phyloP scores from a whole-genome alignment of 1,140 invertebrate genomes.

The Achroia grisella region DNA sequence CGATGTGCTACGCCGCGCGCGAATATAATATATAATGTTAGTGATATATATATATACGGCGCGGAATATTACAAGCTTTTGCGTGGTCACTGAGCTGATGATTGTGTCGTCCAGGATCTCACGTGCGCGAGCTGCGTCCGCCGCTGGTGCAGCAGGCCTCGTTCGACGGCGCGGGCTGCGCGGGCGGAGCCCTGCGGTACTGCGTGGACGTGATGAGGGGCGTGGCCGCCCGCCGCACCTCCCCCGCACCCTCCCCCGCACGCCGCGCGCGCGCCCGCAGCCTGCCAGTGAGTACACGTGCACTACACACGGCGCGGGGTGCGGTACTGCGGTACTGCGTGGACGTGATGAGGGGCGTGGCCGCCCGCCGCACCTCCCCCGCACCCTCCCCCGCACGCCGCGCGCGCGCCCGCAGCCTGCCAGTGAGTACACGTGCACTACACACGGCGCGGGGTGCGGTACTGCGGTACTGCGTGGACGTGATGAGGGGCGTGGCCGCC shows the following conservation, averaged over 20 bases:
- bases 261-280: slow-evolving; percentile 16
- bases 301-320: slow-evolving; percentile 77
- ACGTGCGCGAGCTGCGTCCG: slow-evolving; percentile 74
- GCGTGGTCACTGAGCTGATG: no score
- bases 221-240: slow-evolving; percentile 67
- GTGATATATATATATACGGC: no score
- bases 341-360: slow-evolving; percentile 88
- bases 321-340: slow-evolving; percentile 80
- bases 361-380: slow-evolving; percentile 34
- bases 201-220: slow-evolving; percentile 89
- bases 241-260: no score
- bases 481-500: slow-evolving; percentile 84
- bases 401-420: slow-evolving; percentile 14
- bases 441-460: slow-evolving; percentile 76
- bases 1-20: no score
- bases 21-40: no score
- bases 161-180: slow-evolving; percentile 80
- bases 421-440: slow-evolving; percentile 11
- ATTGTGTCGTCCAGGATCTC: slow-evolving; percentile 46
- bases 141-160: slow-evolving; percentile 87
- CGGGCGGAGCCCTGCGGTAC: slow-evolving; percentile 73
- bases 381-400: no score
- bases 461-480: slow-evolving; percentile 84
- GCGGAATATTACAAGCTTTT: no score
- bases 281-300: slow-evolving; percentile 12